Percentiles rank a stretch among this genome's conserved stretches.
phyloP scores from a whole-genome alignment of 2,113 vertebrate species.

The Scartelaos histophorus region DNA sequence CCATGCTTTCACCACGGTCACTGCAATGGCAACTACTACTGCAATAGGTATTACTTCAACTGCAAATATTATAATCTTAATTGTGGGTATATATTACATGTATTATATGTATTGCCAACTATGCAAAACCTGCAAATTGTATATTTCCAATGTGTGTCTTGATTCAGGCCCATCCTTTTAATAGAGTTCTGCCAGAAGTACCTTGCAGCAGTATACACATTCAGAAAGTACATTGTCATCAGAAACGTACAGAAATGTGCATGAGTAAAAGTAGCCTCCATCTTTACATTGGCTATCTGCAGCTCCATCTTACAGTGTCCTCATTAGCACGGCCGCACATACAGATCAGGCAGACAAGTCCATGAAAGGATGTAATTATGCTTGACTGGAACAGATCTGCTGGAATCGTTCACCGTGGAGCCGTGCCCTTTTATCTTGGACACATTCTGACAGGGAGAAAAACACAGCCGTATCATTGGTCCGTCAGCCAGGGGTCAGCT shows the following conservation, averaged over 20 bases:
- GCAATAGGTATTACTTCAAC: neutral
- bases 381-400: constrained; percentile 72
- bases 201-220: neutral
- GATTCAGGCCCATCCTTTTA: neutral
- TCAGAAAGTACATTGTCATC: neutral
- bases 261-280: constrained; percentile 11
- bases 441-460: constrained; percentile 58
- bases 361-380: constrained; percentile 60
- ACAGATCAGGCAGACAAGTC: constrained; percentile 18
- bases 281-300: neutral
- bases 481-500: constrained; percentile 50
- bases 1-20: neutral
- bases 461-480: constrained; percentile 52
- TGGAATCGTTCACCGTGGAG: constrained; percentile 45
- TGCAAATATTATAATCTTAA: too few relatives aligned
- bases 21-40: neutral
- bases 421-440: constrained; percentile 57
- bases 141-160: neutral
- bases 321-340: constrained; percentile 34
- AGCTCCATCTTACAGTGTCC: constrained; percentile 11
- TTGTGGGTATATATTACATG: neutral
- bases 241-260: neutral
- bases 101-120: neutral
- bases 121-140: neutral
- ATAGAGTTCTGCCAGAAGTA: neutral